Evolutionary conservation across 1,140 invertebrate genomes (phyloP).

Genomic region (Drosophila bipectinata): DNA sequence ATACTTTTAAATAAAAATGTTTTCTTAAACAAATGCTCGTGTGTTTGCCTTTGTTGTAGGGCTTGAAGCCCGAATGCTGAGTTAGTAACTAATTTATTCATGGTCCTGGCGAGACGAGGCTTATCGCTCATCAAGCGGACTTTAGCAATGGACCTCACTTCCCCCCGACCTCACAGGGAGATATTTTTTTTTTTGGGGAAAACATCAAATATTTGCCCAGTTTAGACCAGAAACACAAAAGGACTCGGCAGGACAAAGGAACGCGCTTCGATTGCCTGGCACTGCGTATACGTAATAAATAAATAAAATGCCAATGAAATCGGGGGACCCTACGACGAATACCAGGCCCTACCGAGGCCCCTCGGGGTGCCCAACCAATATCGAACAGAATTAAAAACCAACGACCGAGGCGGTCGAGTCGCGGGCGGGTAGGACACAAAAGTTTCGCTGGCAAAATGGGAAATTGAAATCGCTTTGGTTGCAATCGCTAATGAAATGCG

Average conservation of each 20-base stretch:
- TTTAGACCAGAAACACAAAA: constrained; percentile 31
- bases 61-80: too few species aligned
- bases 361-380: not conserved
- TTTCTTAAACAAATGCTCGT: constrained; percentile 8
- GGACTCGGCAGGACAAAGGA: constrained; percentile 32
- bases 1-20: constrained; percentile 1
- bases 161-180: too few species aligned
- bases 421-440: not conserved
- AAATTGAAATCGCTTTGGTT: constrained; percentile 14
- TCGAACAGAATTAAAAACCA: not conserved
- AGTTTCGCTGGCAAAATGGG: constrained; percentile 16
- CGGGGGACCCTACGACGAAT: not conserved
- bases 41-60: not conserved
- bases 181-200: constrained; percentile 41
- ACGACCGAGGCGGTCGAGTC: not conserved
- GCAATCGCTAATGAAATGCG: constrained; percentile 69
- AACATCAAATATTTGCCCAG: constrained; percentile 60
- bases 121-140: constrained; percentile 42
- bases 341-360: not conserved
- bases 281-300: constrained; percentile 57
- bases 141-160: not conserved
- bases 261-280: constrained; percentile 7
- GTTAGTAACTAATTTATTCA: constrained; percentile 42
- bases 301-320: constrained; percentile 57
- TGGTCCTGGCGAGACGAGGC: constrained; percentile 39